Conservation (phyloP, 2,113 vertebrate genomes). For the Xyrauchen texanus region DNA sequence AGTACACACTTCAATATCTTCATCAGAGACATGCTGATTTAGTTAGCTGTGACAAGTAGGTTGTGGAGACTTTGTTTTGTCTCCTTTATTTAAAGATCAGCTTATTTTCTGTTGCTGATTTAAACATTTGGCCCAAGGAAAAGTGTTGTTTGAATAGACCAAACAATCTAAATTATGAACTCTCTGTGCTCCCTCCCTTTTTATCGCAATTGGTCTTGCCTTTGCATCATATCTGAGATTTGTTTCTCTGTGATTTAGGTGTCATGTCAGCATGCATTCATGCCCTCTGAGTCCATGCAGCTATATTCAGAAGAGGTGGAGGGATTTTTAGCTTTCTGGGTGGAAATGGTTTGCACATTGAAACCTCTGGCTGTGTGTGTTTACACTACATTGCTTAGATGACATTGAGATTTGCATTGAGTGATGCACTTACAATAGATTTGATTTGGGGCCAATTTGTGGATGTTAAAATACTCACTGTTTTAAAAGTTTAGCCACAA, state of each 20-base stretch:
- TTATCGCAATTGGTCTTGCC: too few relatives aligned
- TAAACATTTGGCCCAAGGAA: not conserved
- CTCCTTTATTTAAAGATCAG: not conserved
- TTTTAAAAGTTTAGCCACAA: too few relatives aligned
- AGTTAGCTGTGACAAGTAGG: not conserved
- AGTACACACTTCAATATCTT: constrained; percentile 26
- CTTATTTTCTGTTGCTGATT: not conserved
- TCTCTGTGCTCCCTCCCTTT: not conserved
- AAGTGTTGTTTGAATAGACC: not conserved
- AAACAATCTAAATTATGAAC: not conserved
- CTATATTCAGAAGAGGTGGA: not conserved
- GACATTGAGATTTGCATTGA: constrained; percentile 11
- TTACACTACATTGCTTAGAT: not conserved
- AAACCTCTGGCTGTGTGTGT: constrained; percentile 2
- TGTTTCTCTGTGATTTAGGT: not conserved
- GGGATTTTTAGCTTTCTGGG: not conserved
- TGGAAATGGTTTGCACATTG: constrained; percentile 18
- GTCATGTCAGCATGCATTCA: not conserved
- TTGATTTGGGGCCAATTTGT: too few relatives aligned
- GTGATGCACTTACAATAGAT: not conserved
- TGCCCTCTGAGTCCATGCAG: not conserved
- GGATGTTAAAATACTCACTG: too few relatives aligned
- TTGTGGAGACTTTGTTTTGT: not conserved
- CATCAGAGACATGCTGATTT: not conserved
- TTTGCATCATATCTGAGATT: constrained; percentile 7